Evolutionary conservation across 2,888 invertebrate species (phyloP).

Genomic region (Dryadula phaetusa): DNA sequence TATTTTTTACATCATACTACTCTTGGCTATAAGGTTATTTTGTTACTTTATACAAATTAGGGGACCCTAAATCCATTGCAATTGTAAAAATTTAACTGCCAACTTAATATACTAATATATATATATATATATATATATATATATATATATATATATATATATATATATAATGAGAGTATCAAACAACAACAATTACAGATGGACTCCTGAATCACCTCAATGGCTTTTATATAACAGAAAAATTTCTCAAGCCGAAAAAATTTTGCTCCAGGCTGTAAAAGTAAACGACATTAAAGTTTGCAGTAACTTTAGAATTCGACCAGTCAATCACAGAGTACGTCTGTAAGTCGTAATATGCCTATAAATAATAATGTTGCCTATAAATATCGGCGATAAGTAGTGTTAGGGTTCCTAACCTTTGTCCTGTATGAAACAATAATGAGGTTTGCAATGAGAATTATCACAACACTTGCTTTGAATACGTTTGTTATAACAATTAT

Average conservation of each 20-base stretch:
- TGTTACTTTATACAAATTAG: background rate
- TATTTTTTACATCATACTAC: constrained; percentile 54
- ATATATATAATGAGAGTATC: too few species aligned
- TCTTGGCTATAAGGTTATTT: constrained; percentile 60
- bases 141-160: too few species aligned
- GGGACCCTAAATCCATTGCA: too few species aligned
- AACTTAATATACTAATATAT: too few species aligned
- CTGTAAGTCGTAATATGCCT: constrained; percentile 55
- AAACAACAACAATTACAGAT: constrained; percentile 53
- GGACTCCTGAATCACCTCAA: constrained; percentile 76
- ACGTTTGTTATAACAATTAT: background rate
- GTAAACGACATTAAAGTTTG: constrained; percentile 65
- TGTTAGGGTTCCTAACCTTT: constrained; percentile 34
- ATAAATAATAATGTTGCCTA: too few species aligned
- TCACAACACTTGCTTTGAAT: constrained; percentile 2
- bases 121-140: too few species aligned
- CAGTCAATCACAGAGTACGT: constrained; percentile 76
- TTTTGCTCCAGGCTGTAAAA: constrained; percentile 64
- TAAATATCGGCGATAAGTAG: constrained; percentile 33
- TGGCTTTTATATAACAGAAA: constrained; percentile 72
- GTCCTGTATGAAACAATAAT: constrained; percentile 23
- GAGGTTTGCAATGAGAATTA: background rate
- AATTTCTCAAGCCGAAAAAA: constrained; percentile 63
- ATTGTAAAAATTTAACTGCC: too few species aligned
- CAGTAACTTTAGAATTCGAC: constrained; percentile 74